Percentiles rank a stretch among this genome's conserved stretches.
These are phyloP conservation scores for Rhynchomys soricoides DNA, from an alignment of 2,113 vertebrate species.

Conservation along the genomic window DNA sequence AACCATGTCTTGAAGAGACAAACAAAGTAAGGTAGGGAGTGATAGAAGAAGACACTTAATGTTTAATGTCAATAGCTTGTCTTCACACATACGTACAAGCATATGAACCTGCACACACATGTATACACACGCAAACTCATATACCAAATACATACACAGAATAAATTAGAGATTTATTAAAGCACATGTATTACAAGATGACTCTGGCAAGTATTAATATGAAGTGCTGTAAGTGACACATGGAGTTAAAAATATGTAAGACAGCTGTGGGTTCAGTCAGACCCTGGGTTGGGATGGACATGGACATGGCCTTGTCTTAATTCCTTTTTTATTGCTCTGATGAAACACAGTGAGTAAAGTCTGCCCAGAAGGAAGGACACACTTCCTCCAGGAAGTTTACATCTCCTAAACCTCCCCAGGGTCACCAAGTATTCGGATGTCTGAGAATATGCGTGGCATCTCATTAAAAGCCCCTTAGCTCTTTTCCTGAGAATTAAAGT, in stretches of 20 bases:
- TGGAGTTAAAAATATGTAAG: background rate
- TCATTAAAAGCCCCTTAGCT: background rate
- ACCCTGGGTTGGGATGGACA: background rate
- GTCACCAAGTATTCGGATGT: background rate
- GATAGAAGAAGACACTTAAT: background rate
- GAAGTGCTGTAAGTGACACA: background rate
- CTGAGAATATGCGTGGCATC: background rate
- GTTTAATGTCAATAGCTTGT: background rate
- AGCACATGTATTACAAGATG: conserved; percentile 8
- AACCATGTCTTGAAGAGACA: background rate
- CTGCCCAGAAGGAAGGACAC: background rate
- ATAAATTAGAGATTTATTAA: background rate
- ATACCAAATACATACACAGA: background rate
- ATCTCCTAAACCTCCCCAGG: background rate
- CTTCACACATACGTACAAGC: background rate
- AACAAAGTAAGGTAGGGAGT: background rate
- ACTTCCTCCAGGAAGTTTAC: background rate
- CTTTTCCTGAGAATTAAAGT: background rate
- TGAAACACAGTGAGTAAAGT: background rate
- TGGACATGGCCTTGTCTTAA: background rate
- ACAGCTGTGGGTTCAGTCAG: background rate
- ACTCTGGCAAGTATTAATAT: background rate
- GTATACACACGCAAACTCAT: background rate
- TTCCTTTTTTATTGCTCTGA: background rate
- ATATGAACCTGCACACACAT: background rate